Percentiles rank a stretch among this genome's conserved stretches.
Evolutionary conservation across 2,797 vertebrate genomes (phyloP).

Genomic region (Leptatherina wallacei): DNA sequence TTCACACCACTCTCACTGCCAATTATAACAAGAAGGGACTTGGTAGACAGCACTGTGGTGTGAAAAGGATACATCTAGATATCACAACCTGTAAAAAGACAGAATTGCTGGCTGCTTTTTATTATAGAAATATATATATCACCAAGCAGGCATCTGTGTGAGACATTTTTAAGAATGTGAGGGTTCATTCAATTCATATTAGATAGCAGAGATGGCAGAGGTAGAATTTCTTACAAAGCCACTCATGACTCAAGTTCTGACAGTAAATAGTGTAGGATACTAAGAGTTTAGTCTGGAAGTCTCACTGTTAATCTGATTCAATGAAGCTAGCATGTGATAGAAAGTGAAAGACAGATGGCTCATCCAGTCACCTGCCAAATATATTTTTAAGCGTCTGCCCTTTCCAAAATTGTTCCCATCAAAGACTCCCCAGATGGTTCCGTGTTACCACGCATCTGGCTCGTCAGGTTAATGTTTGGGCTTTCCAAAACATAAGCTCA

Average conservation of each 20-base stretch:
- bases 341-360: slow-evolving; percentile 1
- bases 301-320: not conserved
- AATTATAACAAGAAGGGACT: slow-evolving; percentile 34
- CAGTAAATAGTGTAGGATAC: not conserved
- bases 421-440: slow-evolving; percentile 19
- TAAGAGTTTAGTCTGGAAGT: not conserved
- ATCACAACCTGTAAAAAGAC: slow-evolving; percentile 24
- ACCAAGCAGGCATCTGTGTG: slow-evolving; percentile 14
- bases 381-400: not conserved
- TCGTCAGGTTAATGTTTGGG: slow-evolving; percentile 15
- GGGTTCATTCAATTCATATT: slow-evolving; percentile 5
- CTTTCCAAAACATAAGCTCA: slow-evolving; percentile 6
- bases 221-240: not conserved
- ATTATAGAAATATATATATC: slow-evolving; percentile 5
- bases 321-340: not conserved
- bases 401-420: not conserved
- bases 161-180: slow-evolving; percentile 19
- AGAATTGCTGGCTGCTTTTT: slow-evolving; percentile 7
- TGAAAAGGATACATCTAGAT: slow-evolving; percentile 40
- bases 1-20: slow-evolving; percentile 45
- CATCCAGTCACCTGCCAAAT: slow-evolving; percentile 1
- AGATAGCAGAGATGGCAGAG: not conserved
- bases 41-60: slow-evolving; percentile 23
- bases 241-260: not conserved
- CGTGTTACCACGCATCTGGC: slow-evolving; percentile 5